Conservation (phyloP, 2,888 invertebrate genomes). For the Euplagia quadripunctaria region DNA sequence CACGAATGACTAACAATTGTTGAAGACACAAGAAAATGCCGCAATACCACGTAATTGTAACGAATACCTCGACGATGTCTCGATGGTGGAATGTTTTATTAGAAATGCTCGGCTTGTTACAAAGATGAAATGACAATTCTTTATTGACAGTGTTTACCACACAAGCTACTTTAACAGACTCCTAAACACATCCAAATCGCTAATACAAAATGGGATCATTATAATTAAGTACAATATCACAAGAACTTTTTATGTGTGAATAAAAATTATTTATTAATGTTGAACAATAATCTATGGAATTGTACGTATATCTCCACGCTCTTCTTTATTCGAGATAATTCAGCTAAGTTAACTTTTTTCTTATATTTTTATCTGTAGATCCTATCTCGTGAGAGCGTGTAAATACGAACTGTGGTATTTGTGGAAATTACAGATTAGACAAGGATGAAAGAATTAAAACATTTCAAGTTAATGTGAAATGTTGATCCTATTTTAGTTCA, state of each 20-base stretch:
- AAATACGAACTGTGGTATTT: not conserved
- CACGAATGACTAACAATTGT: conserved; percentile 65
- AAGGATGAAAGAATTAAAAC: no score
- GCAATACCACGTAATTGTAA: conserved; percentile 58
- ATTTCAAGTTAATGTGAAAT: no score
- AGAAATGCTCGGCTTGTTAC: conserved; percentile 57
- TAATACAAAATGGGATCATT: no score
- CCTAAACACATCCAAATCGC: not conserved
- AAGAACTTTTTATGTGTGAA: no score
- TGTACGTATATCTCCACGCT: not conserved
- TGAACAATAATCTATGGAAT: not conserved
- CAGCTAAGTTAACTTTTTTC: no score
- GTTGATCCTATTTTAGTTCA: no score
- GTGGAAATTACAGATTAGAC: not conserved
- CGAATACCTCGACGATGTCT: conserved; percentile 50
- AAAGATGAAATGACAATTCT: not conserved
- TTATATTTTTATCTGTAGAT: no score
- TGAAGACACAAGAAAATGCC: conserved; percentile 59
- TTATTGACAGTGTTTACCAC: not conserved
- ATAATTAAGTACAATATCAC: no score
- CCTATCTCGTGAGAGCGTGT: not conserved
- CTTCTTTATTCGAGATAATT: no score
- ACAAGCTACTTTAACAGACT: not conserved
- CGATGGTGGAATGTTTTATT: conserved; percentile 54
- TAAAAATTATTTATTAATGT: not conserved